A percentile compares a stretch with the other conserved stretches of the same genome.
Conservation (phyloP, 2,888 invertebrate species). For the Belgica antarctica region DNA sequence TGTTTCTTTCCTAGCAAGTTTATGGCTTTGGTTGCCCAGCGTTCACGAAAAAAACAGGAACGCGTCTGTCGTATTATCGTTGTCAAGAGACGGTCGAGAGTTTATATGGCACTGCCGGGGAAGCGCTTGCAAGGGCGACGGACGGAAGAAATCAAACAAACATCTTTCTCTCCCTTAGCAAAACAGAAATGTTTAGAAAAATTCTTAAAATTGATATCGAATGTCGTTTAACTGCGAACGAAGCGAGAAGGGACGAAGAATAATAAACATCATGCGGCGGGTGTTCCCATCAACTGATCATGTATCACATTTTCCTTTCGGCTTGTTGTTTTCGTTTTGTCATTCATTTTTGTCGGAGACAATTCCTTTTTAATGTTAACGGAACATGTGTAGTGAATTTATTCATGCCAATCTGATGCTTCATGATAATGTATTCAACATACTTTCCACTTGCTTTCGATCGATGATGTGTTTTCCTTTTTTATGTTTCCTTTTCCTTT, state of each 20-base stretch:
- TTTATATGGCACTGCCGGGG: no score
- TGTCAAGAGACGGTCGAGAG: neutral
- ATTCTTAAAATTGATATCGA: slow-evolving; percentile 23
- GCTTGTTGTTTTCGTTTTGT: neutral
- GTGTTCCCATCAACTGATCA: neutral
- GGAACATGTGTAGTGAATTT: neutral
- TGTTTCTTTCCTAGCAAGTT: neutral
- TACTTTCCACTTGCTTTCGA: neutral
- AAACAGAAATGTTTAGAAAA: neutral
- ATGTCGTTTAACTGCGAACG: neutral
- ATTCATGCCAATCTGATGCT: neutral
- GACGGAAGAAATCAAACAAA: neutral
- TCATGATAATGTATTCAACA: neutral
- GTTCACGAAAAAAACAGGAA: no score
- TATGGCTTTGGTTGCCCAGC: no score
- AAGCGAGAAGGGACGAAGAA: slow-evolving; percentile 19
- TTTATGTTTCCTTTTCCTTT: neutral
- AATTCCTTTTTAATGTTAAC: neutral
- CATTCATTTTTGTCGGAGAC: neutral
- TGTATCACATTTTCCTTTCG: neutral
- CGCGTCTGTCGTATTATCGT: neutral
- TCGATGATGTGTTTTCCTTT: neutral
- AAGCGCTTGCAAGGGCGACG: neutral
- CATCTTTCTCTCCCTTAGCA: neutral
- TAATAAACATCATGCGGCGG: neutral